Conservation (phyloP, 2,888 invertebrate genomes). For the Melieria omissa region DNA sequence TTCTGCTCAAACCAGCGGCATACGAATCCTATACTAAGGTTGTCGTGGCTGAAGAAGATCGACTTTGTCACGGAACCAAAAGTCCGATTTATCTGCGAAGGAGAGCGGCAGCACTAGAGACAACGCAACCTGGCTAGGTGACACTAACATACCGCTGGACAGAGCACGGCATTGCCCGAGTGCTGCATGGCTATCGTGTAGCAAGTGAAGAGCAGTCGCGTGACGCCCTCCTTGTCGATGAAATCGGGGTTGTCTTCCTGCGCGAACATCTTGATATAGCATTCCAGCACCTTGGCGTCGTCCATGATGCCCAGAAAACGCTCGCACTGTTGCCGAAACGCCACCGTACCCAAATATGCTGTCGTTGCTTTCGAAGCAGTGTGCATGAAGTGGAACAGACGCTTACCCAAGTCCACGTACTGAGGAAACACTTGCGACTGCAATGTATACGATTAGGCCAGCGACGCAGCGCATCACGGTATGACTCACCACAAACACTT, state of each 20-base stretch:
- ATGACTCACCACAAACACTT: constrained; percentile 64
- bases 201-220: constrained; percentile 76
- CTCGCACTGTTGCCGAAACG: constrained; percentile 82
- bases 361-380: constrained; percentile 72
- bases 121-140: background rate
- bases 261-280: constrained; percentile 76
- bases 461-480: constrained; percentile 15
- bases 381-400: constrained; percentile 76
- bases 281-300: constrained; percentile 73
- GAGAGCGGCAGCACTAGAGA: background rate
- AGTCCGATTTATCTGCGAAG: constrained; percentile 74
- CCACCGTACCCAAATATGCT: constrained; percentile 71
- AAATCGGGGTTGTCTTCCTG: constrained; percentile 69
- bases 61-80: constrained; percentile 79
- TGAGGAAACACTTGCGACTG: constrained; percentile 83
- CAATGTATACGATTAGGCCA: constrained; percentile 46
- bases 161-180: constrained; percentile 73
- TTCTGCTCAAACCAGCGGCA: constrained; percentile 85
- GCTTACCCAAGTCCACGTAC: constrained; percentile 77
- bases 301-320: constrained; percentile 71
- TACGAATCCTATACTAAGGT: constrained; percentile 79
- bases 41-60: constrained; percentile 83
- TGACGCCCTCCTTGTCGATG: constrained; percentile 75
- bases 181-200: constrained; percentile 85
- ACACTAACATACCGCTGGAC: constrained; percentile 68